Base-by-base conservation (phyloP, 2,797 vertebrate genomes). In the Sebastes flavidus region DNA sequence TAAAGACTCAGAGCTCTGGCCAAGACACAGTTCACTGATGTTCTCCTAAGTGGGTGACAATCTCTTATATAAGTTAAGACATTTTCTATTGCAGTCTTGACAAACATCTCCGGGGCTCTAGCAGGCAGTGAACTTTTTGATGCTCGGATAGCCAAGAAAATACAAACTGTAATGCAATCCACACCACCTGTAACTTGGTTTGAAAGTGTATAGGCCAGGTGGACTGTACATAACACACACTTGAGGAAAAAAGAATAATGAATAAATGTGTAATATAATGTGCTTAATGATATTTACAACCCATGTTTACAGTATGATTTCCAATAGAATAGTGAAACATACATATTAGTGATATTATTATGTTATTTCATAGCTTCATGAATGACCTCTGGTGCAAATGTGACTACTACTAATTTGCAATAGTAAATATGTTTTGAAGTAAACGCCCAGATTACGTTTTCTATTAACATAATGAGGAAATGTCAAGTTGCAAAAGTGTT, bases 1-100 rank as follows among this genome's bases (percentile, higher is more conserved):
- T 77, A 36, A 83, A 87, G 69, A 68, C 66, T 75, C 20, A n/a
- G 34, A 56, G 36, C 25, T 84, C 32, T 65, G 58, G 54, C 14
- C 29, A 34, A n/a, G 55, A 65, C 24, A 12, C 24, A 12, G 2
- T 56, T 77, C 22, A 38, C 63, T 67, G 25, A 72, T 60, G 8
- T 60, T 79, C 65, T 66, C 52, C 34, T 49, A 73, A 68, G 63
- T 81, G 56, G 32, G 29, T 86, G 88, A 91, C 86, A 91, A 88
- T 92, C 83, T 91, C 60, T 72, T 29, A 32, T 34, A 25, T 71
- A 61, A 70, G 7, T 34, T 24, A 24, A 63, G 6, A 74, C 38
- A 30, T 74, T 80, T 84, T 78, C n/a, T 74, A 52, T 38, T 58
- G 27, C 65, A 65, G 24, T 74, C 34, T 74, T 55, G 66, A 80